A percentile compares a stretch with the other conserved stretches of the same genome.
These are phyloP conservation scores for Patella depressa DNA, from an alignment of 2,888 invertebrate genomes.

Conservation along the genomic window DNA sequence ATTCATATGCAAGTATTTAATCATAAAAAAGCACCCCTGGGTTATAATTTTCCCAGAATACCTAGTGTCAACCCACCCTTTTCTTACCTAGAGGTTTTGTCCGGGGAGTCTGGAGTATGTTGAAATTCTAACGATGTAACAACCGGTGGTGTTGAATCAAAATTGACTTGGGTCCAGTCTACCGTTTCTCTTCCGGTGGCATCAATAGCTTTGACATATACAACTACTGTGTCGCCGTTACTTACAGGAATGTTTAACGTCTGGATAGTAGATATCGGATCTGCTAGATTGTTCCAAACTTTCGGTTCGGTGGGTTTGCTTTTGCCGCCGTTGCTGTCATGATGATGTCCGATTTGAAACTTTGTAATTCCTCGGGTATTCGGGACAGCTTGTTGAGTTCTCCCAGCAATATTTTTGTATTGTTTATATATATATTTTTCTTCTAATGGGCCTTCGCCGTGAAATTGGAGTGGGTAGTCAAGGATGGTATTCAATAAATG, in stretches of 20 bases:
- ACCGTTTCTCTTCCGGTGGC: slow-evolving; percentile 29
- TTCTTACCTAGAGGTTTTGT: no score
- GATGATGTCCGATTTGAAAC: slow-evolving; percentile 29
- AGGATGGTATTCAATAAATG: slow-evolving; percentile 34
- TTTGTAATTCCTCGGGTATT: slow-evolving; percentile 43
- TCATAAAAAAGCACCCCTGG: no score
- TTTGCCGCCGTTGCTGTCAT: slow-evolving; percentile 20
- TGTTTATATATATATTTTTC: not conserved
- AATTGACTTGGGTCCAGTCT: slow-evolving; percentile 30
- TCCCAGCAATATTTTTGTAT: slow-evolving; percentile 30
- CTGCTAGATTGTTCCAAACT: slow-evolving; percentile 24
- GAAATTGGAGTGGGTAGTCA: slow-evolving; percentile 37
- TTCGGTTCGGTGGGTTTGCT: slow-evolving; percentile 8
- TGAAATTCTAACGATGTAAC: not conserved
- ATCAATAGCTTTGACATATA: slow-evolving; percentile 45
- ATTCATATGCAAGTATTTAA: no score
- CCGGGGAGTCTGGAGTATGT: no score
- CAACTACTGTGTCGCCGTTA: slow-evolving; percentile 33
- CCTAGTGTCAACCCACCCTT: no score
- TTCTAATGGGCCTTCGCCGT: not conserved
- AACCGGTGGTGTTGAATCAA: slow-evolving; percentile 35
- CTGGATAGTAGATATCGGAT: not conserved
- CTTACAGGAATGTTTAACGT: not conserved
- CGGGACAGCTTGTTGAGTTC: slow-evolving; percentile 35
- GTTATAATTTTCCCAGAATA: no score